Evolutionary conservation across 2,797 vertebrate genomes (phyloP), one percentile per base, ranked within the genome.

Genomic region (Enteromius paludinosus): DNA sequence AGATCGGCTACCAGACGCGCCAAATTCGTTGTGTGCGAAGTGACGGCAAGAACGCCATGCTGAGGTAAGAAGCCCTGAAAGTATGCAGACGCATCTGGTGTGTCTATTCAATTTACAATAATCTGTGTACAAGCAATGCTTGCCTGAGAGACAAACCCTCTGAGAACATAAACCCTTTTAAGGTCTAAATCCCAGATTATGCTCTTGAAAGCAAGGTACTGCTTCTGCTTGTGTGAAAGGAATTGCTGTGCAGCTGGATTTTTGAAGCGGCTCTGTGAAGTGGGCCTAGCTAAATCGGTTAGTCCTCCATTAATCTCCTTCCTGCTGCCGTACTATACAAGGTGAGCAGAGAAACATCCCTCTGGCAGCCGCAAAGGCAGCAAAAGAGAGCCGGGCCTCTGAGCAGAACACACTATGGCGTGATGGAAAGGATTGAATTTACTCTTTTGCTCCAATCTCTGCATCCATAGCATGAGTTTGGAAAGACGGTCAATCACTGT

Each of bases 1-100:
- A 98, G 89, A 95, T 98, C 1, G 98, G 98, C 3, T 97, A 96
- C 91, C 97, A 97, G 87, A 96, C 93, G 0, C 91, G 98, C 79
- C 96, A 96, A 84, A 93, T 97, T 65, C 94, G 95, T 85, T 99
- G 98, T 77, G 93, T 95, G 3, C 90, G 96, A 75, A 97, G 92
- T 2, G 96, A 99, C 11, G 98, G 98, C 18, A 96, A 91, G 84
- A 96, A 92, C 2, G 90, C 92, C 0, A 88, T 94, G 83, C 87
- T 99, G 77, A 99, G 97, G 98, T 99, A 95, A 95, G 94, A 56
- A 35, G 20, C 25, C 77, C 35, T 6, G 7, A 38, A 69, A 9
- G 52, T 56, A 12, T 18, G 0, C 11, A 38, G 25, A 47, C 41
- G 12, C 52, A 54, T 52, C 25, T 33, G 38, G 12, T 20, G 45